These are phyloP conservation scores for Arnoldichthys spilopterus DNA, from an alignment of 2,797 vertebrate genomes.

Conservation along the genomic window DNA sequence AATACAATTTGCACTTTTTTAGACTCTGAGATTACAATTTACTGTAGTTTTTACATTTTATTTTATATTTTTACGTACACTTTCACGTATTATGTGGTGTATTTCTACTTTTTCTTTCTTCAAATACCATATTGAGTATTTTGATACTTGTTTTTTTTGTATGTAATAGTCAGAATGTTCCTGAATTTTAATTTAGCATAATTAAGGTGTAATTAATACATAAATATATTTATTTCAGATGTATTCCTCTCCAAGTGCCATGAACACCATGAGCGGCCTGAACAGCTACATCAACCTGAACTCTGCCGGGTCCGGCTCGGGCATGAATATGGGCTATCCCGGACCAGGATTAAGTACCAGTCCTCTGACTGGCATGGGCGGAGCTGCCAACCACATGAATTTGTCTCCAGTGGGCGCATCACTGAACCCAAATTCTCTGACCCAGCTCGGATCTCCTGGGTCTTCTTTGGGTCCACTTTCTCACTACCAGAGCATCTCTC, in stretches of 20 bases:
- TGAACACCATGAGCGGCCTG: slow-evolving; percentile 82
- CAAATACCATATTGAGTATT: not conserved
- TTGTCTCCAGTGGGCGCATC: slow-evolving; percentile 76
- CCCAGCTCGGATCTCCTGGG: slow-evolving; percentile 73
- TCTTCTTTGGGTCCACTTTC: slow-evolving; percentile 77
- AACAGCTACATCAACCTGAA: slow-evolving; percentile 92
- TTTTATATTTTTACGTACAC: too few species aligned
- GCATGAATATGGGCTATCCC: slow-evolving; percentile 84
- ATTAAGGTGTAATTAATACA: slow-evolving; percentile 11
- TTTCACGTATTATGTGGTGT: not conserved
- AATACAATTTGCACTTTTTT: too few species aligned
- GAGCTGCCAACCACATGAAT: slow-evolving; percentile 76
- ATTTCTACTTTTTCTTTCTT: not conserved
- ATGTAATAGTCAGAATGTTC: not conserved
- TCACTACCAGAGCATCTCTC: slow-evolving; percentile 83
- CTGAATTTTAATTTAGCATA: not conserved
- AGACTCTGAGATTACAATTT: too few species aligned
- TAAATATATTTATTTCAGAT: slow-evolving; percentile 71
- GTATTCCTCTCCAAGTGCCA: slow-evolving; percentile 83
- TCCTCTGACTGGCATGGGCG: slow-evolving; percentile 72
- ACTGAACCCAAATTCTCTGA: slow-evolving; percentile 73
- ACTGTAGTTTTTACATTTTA: too few species aligned
- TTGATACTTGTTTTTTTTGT: too few species aligned
- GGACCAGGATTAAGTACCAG: slow-evolving; percentile 73
- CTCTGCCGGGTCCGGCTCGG: slow-evolving; percentile 75